Evolutionary conservation across 1,140 invertebrate species (phyloP).

Genomic region (Sminthurides bifidus): DNA sequence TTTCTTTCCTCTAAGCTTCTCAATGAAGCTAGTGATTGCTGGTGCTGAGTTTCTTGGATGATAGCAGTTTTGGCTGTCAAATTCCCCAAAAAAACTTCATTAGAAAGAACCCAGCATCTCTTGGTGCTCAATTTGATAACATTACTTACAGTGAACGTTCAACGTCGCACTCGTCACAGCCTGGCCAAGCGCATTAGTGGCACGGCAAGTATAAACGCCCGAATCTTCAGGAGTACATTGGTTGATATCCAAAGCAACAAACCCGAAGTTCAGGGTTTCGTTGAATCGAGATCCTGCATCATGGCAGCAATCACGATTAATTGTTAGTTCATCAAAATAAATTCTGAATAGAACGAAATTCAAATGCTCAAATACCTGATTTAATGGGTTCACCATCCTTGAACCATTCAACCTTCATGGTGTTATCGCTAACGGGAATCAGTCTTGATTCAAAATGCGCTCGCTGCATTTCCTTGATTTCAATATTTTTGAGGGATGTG

Average conservation of each 20-base stretch:
- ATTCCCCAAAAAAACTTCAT: not conserved
- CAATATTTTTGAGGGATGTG: constrained; percentile 73
- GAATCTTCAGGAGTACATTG: constrained; percentile 41
- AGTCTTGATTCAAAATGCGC: constrained; percentile 43
- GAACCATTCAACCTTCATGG: constrained; percentile 91
- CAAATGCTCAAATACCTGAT: constrained; percentile 45
- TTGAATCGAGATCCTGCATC: constrained; percentile 44
- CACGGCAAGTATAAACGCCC: constrained; percentile 41
- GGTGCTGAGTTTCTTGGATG: constrained; percentile 70
- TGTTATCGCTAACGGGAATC: constrained; percentile 89
- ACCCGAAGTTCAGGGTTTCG: constrained; percentile 44
- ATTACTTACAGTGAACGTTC: constrained; percentile 57
- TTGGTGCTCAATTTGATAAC: constrained; percentile 6
- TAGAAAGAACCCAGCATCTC: not conserved
- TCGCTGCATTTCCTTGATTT: constrained; percentile 79
- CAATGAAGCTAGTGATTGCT: constrained; percentile 53
- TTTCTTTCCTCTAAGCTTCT: constrained; percentile 62
- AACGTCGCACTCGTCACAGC: constrained; percentile 73
- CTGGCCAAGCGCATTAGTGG: constrained; percentile 39
- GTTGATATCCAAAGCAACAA: constrained; percentile 45
- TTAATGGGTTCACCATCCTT: constrained; percentile 74
- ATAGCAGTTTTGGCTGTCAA: constrained; percentile 80
- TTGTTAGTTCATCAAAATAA: not conserved
- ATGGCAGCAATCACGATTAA: constrained; percentile 40
- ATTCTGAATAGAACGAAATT: constrained; percentile 2